These are phyloP conservation scores for Poecilobothrus nobilitatus DNA, from an alignment of 2,888 invertebrate genomes.

Conservation along the genomic window DNA sequence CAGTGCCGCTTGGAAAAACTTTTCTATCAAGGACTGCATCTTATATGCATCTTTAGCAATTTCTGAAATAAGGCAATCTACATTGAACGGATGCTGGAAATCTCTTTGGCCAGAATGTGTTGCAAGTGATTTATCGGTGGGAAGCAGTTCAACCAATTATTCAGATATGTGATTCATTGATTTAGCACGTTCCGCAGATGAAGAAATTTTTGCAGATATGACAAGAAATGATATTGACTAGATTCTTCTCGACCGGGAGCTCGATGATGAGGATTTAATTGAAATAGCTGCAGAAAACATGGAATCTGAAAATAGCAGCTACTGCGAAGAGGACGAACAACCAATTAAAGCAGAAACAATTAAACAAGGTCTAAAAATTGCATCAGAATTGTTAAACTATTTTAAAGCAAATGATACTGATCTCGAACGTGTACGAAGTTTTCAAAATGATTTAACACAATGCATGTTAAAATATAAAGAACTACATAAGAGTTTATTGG, in stretches of 20 bases:
- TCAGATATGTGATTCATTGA: constrained; percentile 25
- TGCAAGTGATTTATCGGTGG: constrained; percentile 25
- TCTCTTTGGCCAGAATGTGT: constrained; percentile 28
- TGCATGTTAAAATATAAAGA: constrained; percentile 9
- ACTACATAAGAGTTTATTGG: constrained; percentile 9
- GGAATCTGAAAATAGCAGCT: constrained; percentile 9
- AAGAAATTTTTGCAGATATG: constrained; percentile 10
- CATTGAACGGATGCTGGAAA: constrained; percentile 28
- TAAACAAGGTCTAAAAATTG: constrained; percentile 9
- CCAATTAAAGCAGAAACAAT: constrained; percentile 9
- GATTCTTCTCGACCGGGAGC: not conserved
- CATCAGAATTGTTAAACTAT: constrained; percentile 9
- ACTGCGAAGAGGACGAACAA: constrained; percentile 9
- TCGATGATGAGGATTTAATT: constrained; percentile 8
- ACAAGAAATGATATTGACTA: constrained; percentile 7
- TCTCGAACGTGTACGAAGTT: constrained; percentile 8
- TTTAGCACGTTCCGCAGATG: constrained; percentile 23
- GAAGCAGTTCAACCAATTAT: constrained; percentile 24
- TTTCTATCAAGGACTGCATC: constrained; percentile 26
- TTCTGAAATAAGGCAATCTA: constrained; percentile 24
- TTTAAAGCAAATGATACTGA: constrained; percentile 9
- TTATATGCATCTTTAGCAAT: constrained; percentile 22
- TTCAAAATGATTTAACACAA: constrained; percentile 9
- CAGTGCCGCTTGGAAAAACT: constrained; percentile 26
- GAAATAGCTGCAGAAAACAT: constrained; percentile 7